A percentile compares a stretch with the other conserved stretches of the same genome.
Evolutionary conservation across 2,888 invertebrate species (phyloP).

Genomic region (Isotomurus palustris): DNA sequence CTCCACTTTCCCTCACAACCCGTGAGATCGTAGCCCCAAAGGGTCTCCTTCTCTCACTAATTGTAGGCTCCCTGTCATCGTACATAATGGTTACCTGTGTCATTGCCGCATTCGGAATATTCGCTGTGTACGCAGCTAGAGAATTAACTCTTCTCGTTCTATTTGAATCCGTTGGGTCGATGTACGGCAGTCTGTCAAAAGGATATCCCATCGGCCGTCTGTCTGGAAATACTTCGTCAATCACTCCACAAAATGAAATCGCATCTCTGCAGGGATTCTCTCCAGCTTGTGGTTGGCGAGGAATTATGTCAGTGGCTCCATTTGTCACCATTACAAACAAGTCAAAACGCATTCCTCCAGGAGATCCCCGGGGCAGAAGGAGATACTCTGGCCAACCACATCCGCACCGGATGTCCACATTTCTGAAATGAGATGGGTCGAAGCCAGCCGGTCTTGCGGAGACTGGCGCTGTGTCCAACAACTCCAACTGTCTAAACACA

Average conservation of each 20-base stretch:
- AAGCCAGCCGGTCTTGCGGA: background rate
- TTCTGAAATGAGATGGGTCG: slow-evolving; percentile 7
- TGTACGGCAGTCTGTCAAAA: slow-evolving; percentile 50
- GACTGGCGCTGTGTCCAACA: slow-evolving; percentile 7
- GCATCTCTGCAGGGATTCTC: slow-evolving; percentile 66
- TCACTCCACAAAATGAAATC: slow-evolving; percentile 72
- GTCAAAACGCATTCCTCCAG: slow-evolving; percentile 47
- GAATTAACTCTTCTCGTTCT: slow-evolving; percentile 10
- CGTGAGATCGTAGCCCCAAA: no score
- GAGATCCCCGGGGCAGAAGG: slow-evolving; percentile 47
- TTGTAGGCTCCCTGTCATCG: no score
- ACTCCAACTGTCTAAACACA: slow-evolving; percentile 64
- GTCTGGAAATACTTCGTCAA: slow-evolving; percentile 73
- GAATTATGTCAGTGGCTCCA: slow-evolving; percentile 44
- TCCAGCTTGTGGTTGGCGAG: no score
- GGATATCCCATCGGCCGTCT: slow-evolving; percentile 75
- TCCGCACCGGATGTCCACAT: slow-evolving; percentile 23
- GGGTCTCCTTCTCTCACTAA: no score
- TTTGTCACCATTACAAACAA: slow-evolving; percentile 48
- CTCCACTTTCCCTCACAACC: no score
- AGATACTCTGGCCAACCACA: slow-evolving; percentile 47
- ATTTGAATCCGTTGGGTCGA: slow-evolving; percentile 3
- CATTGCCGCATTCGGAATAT: slow-evolving; percentile 18
- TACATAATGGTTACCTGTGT: slow-evolving; percentile 19
- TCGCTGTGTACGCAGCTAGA: slow-evolving; percentile 12